Percentiles rank a stretch among this genome's conserved stretches.
phyloP scores from a whole-genome alignment of 2,113 vertebrate genomes.

The Pelvicachromis taeniatus region DNA sequence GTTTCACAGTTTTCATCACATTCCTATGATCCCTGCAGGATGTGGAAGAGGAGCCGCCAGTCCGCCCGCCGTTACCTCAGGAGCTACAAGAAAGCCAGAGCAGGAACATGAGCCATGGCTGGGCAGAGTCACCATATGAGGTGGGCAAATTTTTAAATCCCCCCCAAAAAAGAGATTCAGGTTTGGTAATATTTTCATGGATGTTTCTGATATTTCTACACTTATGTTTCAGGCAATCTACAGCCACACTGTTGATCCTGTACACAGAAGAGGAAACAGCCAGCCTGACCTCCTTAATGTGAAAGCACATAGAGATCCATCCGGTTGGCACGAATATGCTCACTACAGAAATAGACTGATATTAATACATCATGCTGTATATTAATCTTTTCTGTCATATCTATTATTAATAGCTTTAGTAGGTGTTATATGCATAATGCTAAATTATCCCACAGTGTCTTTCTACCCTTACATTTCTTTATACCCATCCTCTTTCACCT shows the following conservation, averaged over 20 bases:
- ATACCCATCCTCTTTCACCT: neutral
- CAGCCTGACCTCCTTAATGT: conserved; percentile 52
- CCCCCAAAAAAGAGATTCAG: neutral
- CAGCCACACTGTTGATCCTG: conserved; percentile 32
- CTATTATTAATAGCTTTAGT: conserved; percentile 12
- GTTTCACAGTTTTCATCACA: neutral
- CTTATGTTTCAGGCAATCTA: conserved; percentile 53
- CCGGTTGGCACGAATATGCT: conserved; percentile 35
- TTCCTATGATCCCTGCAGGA: conserved; percentile 40
- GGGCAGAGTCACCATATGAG: conserved; percentile 56
- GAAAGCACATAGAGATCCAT: conserved; percentile 48
- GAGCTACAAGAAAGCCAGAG: conserved; percentile 52
- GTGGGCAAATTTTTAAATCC: conserved; percentile 14
- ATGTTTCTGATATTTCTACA: neutral
- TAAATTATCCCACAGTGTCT: neutral
- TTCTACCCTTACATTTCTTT: neutral
- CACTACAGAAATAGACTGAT: neutral
- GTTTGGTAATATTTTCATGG: neutral
- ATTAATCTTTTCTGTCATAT: neutral
- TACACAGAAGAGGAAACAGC: conserved; percentile 35
- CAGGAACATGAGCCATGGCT: conserved; percentile 26
- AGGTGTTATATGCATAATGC: neutral
- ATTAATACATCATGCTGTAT: neutral
- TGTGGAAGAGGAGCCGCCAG: conserved; percentile 57
- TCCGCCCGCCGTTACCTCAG: conserved; percentile 68